Evolutionary conservation across 2,797 vertebrate genomes (phyloP).

Genomic region (Balearica regulorum): DNA sequence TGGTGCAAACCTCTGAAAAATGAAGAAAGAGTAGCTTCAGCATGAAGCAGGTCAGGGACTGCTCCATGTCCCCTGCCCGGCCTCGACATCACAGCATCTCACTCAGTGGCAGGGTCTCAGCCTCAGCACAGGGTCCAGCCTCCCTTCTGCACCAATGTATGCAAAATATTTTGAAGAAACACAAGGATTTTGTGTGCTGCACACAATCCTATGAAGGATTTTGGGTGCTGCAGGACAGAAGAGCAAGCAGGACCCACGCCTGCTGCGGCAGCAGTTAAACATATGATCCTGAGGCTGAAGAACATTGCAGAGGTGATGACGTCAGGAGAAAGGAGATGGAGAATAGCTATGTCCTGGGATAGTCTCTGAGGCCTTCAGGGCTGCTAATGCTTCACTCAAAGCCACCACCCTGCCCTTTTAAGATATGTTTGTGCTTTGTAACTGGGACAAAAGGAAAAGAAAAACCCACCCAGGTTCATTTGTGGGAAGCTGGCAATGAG

Average conservation of each 20-base stretch:
- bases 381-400: neutral
- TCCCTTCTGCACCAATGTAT: neutral
- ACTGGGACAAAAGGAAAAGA: neutral
- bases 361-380: neutral
- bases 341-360: neutral
- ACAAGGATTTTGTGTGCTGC: neutral
- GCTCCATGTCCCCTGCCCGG: fast-evolving
- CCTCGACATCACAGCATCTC: fast-evolving
- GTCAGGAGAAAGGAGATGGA: neutral
- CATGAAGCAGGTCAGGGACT: neutral
- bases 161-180: neutral
- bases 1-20: neutral
- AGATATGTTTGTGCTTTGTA: neutral
- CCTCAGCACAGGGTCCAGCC: neutral
- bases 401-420: neutral
- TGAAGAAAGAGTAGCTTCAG: neutral
- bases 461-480: neutral
- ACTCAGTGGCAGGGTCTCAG: fast-evolving
- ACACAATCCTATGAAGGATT: fast-evolving
- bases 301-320: neutral
- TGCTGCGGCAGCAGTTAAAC: neutral
- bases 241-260: neutral
- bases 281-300: neutral
- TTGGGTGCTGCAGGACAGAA: neutral
- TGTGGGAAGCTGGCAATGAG: neutral